Conservation (phyloP, 2,888 invertebrate genomes). For the Nephrotoma flavescens region DNA sequence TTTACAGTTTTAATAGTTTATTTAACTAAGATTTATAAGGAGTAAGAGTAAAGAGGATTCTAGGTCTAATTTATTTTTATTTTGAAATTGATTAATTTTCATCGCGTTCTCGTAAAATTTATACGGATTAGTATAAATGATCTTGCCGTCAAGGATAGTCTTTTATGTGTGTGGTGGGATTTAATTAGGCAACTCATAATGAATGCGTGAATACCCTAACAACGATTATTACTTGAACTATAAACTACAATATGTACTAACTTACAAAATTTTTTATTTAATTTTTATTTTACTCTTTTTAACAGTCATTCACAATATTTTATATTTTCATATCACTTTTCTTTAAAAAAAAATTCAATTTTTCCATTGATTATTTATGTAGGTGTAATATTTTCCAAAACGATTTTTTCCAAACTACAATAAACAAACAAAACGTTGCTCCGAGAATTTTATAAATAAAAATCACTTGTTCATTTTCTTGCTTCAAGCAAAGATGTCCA, state of each 20-base stretch:
- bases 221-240: neutral
- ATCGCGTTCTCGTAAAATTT: too few species aligned
- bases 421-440: neutral
- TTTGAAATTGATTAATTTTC: too few species aligned
- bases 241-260: neutral
- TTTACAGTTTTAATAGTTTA: too few species aligned
- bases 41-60: too few species aligned
- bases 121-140: too few species aligned
- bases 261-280: neutral
- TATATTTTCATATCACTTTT: neutral
- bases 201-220: too few species aligned
- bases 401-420: neutral
- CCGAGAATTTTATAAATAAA: neutral
- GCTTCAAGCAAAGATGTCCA: neutral
- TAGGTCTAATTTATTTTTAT: too few species aligned
- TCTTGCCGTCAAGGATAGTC: too few species aligned
- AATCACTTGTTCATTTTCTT: neutral
- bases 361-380: neutral
- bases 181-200: too few species aligned
- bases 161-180: too few species aligned
- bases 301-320: neutral
- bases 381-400: neutral
- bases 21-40: too few species aligned
- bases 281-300: neutral
- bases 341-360: neutral